Conservation (phyloP, 2,888 invertebrate species). For the Athetis lepigone region DNA sequence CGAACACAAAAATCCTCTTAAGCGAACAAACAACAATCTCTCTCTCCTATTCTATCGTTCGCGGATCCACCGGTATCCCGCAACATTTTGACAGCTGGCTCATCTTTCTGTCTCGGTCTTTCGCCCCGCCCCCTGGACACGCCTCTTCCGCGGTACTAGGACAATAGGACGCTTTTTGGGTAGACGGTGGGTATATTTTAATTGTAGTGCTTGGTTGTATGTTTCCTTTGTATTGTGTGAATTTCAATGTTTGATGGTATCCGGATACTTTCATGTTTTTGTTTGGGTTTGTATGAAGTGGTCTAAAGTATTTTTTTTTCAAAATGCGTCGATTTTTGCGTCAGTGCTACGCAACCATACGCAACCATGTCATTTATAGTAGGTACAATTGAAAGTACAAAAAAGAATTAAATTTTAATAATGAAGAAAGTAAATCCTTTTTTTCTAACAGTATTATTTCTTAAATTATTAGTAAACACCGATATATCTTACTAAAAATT, state of each 20-base stretch:
- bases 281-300: background rate
- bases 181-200: conserved; percentile 37
- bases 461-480: too few species aligned
- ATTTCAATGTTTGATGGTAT: conserved; percentile 39
- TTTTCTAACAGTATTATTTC: too few species aligned
- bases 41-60: conserved; percentile 58
- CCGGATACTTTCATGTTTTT: conserved; percentile 29
- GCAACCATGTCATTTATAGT: too few species aligned
- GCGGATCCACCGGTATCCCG: conserved; percentile 43
- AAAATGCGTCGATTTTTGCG: background rate
- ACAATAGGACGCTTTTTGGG: conserved; percentile 64
- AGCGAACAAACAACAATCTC: conserved; percentile 22
- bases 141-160: conserved; percentile 80
- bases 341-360: too few species aligned
- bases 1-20: conserved; percentile 29
- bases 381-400: too few species aligned
- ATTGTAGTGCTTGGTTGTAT: conserved; percentile 38
- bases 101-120: conserved; percentile 79
- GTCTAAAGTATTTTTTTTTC: conserved; percentile 2
- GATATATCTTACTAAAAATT: too few species aligned
- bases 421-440: too few species aligned
- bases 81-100: conserved; percentile 65
- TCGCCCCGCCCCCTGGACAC: conserved; percentile 80
- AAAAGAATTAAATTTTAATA: too few species aligned
- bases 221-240: conserved; percentile 29